Percentiles rank a stretch among this genome's conserved stretches.
phyloP scores from a whole-genome alignment of 92 coral and sea anemone species.

The Epizoanthus illoricatus region DNA sequence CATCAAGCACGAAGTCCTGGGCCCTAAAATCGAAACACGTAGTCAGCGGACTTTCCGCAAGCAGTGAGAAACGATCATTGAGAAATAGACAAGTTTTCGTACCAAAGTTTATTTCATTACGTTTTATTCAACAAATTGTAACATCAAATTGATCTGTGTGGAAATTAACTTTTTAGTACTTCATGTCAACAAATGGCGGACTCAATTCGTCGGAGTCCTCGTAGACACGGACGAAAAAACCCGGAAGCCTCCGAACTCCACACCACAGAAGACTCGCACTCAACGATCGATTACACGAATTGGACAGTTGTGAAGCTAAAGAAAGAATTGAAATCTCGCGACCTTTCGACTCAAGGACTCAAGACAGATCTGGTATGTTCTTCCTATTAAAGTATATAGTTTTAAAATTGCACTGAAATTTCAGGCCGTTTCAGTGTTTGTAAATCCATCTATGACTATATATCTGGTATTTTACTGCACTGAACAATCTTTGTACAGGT shows the following conservation, averaged over 20 bases:
- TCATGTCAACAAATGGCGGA: conserved; percentile 63
- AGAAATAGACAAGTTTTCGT: background rate
- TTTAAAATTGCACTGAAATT: background rate
- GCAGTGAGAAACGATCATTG: background rate
- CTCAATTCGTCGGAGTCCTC: conserved; percentile 67
- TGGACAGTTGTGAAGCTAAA: conserved; percentile 81
- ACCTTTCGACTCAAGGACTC: conserved; percentile 63
- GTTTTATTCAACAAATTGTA: background rate
- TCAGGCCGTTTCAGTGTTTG: background rate
- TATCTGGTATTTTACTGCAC: background rate
- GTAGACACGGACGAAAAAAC: conserved; percentile 68
- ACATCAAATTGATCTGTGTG: background rate
- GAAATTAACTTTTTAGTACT: background rate
- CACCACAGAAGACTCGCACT: conserved; percentile 28
- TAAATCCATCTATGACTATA: conserved; percentile 16
- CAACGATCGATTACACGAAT: conserved; percentile 44
- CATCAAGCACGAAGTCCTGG: background rate
- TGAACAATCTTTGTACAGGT: conserved; percentile 21
- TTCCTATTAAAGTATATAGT: background rate
- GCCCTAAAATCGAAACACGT: background rate
- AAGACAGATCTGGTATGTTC: conserved; percentile 84
- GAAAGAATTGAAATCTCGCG: conserved; percentile 70
- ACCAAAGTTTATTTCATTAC: background rate
- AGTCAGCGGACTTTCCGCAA: conserved; percentile 34
- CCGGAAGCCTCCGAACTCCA: conserved; percentile 64